Conservation (phyloP, 2,797 vertebrate genomes). For the Alcedo atthis region DNA sequence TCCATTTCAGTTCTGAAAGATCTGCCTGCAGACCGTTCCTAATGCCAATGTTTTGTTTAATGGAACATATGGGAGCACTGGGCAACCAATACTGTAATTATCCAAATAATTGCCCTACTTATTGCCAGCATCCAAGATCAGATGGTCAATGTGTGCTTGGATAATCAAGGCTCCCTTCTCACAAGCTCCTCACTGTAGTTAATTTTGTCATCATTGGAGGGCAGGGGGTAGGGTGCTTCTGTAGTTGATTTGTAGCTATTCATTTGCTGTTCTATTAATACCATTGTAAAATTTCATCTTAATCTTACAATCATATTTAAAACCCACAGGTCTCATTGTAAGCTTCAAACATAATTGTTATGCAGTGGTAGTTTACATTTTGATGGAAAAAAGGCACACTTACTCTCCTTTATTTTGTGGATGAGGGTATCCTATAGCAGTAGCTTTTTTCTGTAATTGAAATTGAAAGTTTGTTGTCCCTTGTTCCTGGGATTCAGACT, state of each 20-base stretch:
- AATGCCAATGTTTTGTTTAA: constrained; percentile 1
- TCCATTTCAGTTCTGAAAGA: neutral
- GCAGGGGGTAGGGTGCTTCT: neutral
- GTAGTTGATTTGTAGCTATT: neutral
- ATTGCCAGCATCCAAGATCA: neutral
- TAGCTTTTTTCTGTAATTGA: neutral
- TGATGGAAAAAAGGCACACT: neutral
- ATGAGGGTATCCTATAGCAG: neutral
- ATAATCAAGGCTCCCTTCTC: neutral
- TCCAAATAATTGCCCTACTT: constrained; percentile 27
- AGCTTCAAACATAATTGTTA: neutral
- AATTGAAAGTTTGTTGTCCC: neutral
- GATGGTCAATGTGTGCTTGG: constrained; percentile 22
- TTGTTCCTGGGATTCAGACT: neutral
- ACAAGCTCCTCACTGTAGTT: neutral
- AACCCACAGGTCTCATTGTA: neutral
- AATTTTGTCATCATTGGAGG: neutral
- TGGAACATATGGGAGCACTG: neutral
- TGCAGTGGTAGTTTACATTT: neutral
- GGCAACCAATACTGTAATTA: constrained; percentile 22
- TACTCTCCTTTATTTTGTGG: neutral
- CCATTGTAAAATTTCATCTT: neutral
- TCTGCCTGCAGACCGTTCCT: neutral
- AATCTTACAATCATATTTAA: neutral
- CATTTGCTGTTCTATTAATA: neutral